Evolutionary conservation across 2,888 invertebrate species (phyloP), one percentile per base, ranked within the genome.

Genomic region (Amiota minor): DNA sequence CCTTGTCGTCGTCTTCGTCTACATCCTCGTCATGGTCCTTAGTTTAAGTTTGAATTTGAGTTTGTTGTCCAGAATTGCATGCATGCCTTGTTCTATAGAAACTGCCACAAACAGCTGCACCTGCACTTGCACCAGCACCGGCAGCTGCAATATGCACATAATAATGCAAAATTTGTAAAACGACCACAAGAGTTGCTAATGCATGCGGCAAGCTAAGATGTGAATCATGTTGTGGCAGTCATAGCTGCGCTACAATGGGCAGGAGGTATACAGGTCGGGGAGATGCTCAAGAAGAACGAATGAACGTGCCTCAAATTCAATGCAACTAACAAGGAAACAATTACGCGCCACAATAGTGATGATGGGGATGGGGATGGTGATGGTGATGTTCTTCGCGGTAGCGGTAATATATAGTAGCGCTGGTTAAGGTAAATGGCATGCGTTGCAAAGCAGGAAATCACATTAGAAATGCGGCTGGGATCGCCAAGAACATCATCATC

Each of bases 241-340:
- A 53, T 47, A 20, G 65, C 47, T 35, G 23, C 70, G 59, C 49
- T 50, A 49, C 18, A n/a, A 35, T 69, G 62, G 45, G 9, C 9
- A 18, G 9, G 59, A 3, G 10, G 1, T 16, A 6, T 23, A 3
- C 23, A 23, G 3, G 61, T 16, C 20, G 61, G 11, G 18, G 18
- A 20, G 64, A 23, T 45, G n/a, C 20, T 59, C 11, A 45, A 70
- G 70, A 61, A 50, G 18, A 59, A 20, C 76, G 49, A 72, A 73
- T 73, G 80, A 78, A 84, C 85, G 83, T 83, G 85, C 79, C 78
- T 61, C 81, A 80, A 81, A 80, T 78, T 78, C 76, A 81, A 80
- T 80, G 78, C 76, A 83, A 78, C 85, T 84, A 83, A 86, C 86
- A 83, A 84, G 83, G 83, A 86, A 83, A 83, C 83, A 86, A 83